phyloP scores from a whole-genome alignment of 2,113 vertebrate species.

The Notothenia rossii region DNA sequence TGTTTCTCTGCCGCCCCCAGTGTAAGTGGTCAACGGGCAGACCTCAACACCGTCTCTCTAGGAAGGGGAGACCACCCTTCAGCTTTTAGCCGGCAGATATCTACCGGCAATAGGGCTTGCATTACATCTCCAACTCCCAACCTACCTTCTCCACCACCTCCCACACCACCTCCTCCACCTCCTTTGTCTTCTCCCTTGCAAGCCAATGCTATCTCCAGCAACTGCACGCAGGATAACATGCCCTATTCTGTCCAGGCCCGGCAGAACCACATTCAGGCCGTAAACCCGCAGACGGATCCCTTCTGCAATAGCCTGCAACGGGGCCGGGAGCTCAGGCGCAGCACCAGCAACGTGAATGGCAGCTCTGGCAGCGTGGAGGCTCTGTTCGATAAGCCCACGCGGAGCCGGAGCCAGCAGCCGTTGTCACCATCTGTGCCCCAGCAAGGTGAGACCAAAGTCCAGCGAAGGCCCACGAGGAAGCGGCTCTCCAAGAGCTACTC shows the following conservation, averaged over 20 bases:
- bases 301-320: conserved; percentile 86
- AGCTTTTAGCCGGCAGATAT: conserved; percentile 89
- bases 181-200: conserved; percentile 79
- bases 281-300: conserved; percentile 83
- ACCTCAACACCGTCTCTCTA: conserved; percentile 86
- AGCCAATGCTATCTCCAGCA: conserved; percentile 86
- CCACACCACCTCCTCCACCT: conserved; percentile 67
- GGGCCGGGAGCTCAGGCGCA: conserved; percentile 87
- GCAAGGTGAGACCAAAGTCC: conserved; percentile 83
- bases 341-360: conserved; percentile 86
- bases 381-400: conserved; percentile 86
- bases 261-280: conserved; percentile 85
- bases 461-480: conserved; percentile 88
- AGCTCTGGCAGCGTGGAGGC: conserved; percentile 85
- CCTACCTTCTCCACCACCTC: conserved; percentile 65
- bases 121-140: conserved; percentile 74
- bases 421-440: conserved; percentile 67
- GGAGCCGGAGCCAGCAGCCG: conserved; percentile 83
- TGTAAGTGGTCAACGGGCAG: conserved; percentile 93
- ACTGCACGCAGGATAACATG: conserved; percentile 88
- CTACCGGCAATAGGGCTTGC: conserved; percentile 81
- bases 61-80: conserved; percentile 91
- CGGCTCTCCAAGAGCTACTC: conserved; percentile 94
- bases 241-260: conserved; percentile 84
- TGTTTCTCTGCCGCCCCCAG: conserved; percentile 94